Evolutionary conservation across 2,797 vertebrate genomes (phyloP).

Genomic region (Petrocephalus schoutedeni): DNA sequence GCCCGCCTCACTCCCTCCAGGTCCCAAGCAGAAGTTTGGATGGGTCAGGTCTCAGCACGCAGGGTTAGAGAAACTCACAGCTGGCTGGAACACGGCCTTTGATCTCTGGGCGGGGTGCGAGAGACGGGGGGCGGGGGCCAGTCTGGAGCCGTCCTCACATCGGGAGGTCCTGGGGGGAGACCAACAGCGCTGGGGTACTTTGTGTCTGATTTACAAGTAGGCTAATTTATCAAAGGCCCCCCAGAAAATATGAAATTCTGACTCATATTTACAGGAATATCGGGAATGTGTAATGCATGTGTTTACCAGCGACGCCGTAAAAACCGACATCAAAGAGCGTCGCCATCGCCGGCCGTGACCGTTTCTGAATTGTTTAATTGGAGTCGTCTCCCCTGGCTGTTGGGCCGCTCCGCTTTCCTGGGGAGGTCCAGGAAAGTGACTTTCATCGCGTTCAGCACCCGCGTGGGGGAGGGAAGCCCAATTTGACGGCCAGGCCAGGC

Average conservation of each 20-base stretch:
- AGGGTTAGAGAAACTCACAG: slow-evolving; percentile 41
- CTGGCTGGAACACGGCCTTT: slow-evolving; percentile 37
- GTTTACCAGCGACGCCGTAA: slow-evolving; percentile 32
- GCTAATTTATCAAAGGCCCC: slow-evolving; percentile 33
- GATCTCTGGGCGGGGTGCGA: slow-evolving; percentile 33
- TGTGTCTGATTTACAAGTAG: slow-evolving; percentile 27
- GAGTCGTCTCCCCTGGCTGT: slow-evolving; percentile 27
- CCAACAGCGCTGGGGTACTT: not conserved
- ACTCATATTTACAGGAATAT: slow-evolving; percentile 37
- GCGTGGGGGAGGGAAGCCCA: not conserved
- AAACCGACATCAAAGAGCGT: slow-evolving; percentile 30
- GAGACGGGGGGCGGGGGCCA: slow-evolving; percentile 3
- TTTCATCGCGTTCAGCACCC: not conserved
- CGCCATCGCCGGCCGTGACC: slow-evolving; percentile 28
- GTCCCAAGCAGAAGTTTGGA: slow-evolving; percentile 28
- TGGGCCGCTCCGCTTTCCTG: not conserved
- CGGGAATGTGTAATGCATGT: slow-evolving; percentile 27
- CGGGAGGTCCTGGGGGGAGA: not conserved
- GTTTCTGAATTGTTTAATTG: slow-evolving; percentile 28
- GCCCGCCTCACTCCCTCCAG: not conserved
- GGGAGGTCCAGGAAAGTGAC: not conserved
- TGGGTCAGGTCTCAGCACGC: slow-evolving; percentile 30
- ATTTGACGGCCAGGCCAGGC: not conserved
- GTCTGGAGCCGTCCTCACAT: not conserved
- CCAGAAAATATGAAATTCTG: slow-evolving; percentile 36